A percentile compares a stretch with the other conserved stretches of the same genome.
Evolutionary conservation across 2,888 invertebrate genomes (phyloP).

Genomic region (Penaeus monodon): DNA sequence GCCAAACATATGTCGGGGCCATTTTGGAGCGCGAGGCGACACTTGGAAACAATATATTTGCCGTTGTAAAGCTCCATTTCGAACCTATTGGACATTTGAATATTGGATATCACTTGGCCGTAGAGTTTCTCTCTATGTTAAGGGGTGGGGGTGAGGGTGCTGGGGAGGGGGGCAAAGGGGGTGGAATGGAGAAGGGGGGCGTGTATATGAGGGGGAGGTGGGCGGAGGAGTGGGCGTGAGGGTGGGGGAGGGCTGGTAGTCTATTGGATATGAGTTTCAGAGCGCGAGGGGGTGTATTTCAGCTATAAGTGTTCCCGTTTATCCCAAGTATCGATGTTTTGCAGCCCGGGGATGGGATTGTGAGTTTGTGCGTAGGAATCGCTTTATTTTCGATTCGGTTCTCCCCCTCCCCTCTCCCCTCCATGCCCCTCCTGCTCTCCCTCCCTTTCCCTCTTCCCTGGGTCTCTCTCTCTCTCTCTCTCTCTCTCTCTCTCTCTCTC

Average conservation of each 20-base stretch:
- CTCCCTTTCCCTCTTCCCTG: background rate
- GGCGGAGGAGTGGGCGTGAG: no score
- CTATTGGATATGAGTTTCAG: conserved; percentile 51
- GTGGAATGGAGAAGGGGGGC: no score
- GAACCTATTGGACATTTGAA: conserved; percentile 63
- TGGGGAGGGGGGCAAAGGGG: no score
- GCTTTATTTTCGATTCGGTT: conserved; percentile 11
- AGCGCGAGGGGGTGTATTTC: conserved; percentile 42
- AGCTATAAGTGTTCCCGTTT: conserved; percentile 46
- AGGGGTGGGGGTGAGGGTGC: no score
- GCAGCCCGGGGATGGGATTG: background rate
- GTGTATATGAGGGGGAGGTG: no score
- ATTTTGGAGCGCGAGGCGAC: conserved; percentile 62
- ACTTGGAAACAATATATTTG: conserved; percentile 63
- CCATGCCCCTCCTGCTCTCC: no score
- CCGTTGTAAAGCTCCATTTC: conserved; percentile 54
- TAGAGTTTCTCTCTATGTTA: conserved; percentile 33
- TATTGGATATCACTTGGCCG: conserved; percentile 59
- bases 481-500: background rate
- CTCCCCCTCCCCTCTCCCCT: background rate
- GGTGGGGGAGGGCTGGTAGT: background rate
- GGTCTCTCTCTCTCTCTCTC: conserved; percentile 24
- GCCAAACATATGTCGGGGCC: conserved; percentile 65
- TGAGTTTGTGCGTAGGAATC: conserved; percentile 3
- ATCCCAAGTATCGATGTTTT: conserved; percentile 30